phyloP scores from a whole-genome alignment of 2,888 invertebrate species.

The Heliconius ismenius region DNA sequence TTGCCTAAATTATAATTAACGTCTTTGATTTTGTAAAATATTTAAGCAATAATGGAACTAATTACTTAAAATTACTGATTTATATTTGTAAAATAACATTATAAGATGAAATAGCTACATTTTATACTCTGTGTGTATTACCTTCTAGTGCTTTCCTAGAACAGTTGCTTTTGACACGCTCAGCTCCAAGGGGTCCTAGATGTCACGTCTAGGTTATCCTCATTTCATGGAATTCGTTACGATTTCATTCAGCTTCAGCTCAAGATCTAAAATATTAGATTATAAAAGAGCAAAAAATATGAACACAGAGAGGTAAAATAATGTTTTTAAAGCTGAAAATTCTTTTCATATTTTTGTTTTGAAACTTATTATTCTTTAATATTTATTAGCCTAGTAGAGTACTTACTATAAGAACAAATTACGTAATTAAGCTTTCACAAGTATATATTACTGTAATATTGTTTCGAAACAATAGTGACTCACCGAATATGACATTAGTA shows the following conservation, averaged over 20 bases:
- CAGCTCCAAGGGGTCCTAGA: conserved; percentile 33
- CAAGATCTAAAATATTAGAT: background rate
- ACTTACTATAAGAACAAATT: background rate
- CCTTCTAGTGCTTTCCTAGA: conserved; percentile 38
- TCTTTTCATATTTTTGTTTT: too few species aligned
- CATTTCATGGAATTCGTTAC: conserved; percentile 20
- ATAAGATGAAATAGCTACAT: background rate
- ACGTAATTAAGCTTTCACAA: background rate
- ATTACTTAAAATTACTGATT: too few species aligned
- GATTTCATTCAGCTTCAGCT: conserved; percentile 3
- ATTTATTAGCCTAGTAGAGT: too few species aligned
- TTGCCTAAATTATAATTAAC: background rate
- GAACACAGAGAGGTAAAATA: too few species aligned
- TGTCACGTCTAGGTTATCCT: conserved; percentile 33
- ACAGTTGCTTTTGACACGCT: conserved; percentile 43
- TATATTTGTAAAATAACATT: background rate
- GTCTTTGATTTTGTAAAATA: background rate
- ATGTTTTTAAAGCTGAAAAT: too few species aligned
- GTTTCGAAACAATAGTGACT: background rate
- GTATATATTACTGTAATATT: background rate
- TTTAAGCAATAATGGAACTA: too few species aligned
- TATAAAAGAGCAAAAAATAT: conserved; percentile 1
- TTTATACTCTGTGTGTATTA: conserved; percentile 36
- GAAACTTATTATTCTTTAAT: background rate
- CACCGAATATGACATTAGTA: background rate